Evolutionary conservation across 2,797 vertebrate species (phyloP).

Genomic region (Martes flavigula): DNA sequence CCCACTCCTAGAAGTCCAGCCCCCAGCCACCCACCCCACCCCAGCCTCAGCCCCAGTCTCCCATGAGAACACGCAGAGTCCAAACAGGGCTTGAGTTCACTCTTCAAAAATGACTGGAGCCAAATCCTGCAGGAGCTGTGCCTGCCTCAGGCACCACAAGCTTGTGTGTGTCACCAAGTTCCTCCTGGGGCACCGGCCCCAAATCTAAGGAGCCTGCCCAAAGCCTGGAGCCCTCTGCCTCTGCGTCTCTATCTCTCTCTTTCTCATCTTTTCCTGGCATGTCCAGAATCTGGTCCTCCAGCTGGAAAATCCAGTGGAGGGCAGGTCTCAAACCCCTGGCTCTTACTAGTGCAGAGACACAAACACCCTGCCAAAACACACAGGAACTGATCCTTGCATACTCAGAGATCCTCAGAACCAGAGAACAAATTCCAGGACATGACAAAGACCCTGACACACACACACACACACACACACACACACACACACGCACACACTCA

Average conservation of each 20-base stretch:
- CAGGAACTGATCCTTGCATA: background rate
- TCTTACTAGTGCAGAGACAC: background rate
- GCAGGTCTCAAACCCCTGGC: background rate
- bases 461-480: background rate
- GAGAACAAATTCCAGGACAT: slow-evolving; percentile 1
- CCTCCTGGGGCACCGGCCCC: background rate
- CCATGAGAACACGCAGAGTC: background rate
- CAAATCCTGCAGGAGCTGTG: background rate
- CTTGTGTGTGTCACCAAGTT: background rate
- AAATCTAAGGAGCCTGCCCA: background rate
- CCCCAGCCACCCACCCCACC: accelerated
- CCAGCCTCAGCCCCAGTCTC: background rate
- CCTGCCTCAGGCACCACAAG: background rate
- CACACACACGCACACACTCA: background rate
- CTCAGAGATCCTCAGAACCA: background rate
- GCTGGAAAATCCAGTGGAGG: background rate
- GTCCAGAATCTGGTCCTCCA: background rate
- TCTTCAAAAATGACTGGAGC: slow-evolving; percentile 43
- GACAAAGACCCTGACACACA: background rate
- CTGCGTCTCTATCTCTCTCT: background rate
- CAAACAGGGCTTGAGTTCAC: slow-evolving; percentile 52
- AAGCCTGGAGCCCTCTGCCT: background rate
- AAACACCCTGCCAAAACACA: background rate
- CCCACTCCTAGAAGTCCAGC: background rate
- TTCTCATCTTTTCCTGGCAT: slow-evolving; percentile 10